Base-by-base conservation (phyloP, 2,797 vertebrate species). In the Pitangus sulphuratus region DNA sequence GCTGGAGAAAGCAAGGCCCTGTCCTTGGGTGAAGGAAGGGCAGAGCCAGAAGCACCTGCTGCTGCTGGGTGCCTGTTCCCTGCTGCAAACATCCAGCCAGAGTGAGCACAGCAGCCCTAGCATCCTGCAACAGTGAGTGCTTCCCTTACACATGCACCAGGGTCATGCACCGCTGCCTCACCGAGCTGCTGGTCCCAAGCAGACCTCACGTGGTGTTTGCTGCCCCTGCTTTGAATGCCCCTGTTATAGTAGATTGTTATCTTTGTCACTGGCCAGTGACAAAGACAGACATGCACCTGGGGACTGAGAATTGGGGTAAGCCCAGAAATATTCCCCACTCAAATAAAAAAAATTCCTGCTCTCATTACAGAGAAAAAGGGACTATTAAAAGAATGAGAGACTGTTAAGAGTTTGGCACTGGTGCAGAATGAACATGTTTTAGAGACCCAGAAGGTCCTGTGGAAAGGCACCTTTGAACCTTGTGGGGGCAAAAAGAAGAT, bases 241-340 rank as follows among this genome's bases (percentile, higher is more conserved):
- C 51, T 65, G 16, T 50, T 88, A 44, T 1, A 64, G 20, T 2
- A 1, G 50, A 39, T 40, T 89, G 24, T 57, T 61, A 72, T 82
- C 50, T 51, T 51, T 4, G 11, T 87, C 76, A 81, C 42, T 51
- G 37, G 47, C 35, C 71, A 74, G 42, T 57, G 87, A 61, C 50
- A 56, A 50, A 54, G 87, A 61, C 50, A 56, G 62, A 51, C 18
- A 7, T 0, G 4, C 62, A 80, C 42, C 58, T 94, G 88, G 62
- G 39, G 60, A 54, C 44, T 47, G n/a, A 89, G 47, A 70, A 47
- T 22, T 89, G 79, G 94, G 89, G 66, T 94, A 95, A 93, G 51
- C 31, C 81, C 89, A 93, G 84, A 94, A 93, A 81, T 89, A 94
- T 85, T 87, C 75, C 66, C 90, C 87, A 51, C 39, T 40, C 42